These are phyloP conservation scores for Malacoraja senta DNA, from an alignment of 2,797 vertebrate genomes.

Conservation along the genomic window DNA sequence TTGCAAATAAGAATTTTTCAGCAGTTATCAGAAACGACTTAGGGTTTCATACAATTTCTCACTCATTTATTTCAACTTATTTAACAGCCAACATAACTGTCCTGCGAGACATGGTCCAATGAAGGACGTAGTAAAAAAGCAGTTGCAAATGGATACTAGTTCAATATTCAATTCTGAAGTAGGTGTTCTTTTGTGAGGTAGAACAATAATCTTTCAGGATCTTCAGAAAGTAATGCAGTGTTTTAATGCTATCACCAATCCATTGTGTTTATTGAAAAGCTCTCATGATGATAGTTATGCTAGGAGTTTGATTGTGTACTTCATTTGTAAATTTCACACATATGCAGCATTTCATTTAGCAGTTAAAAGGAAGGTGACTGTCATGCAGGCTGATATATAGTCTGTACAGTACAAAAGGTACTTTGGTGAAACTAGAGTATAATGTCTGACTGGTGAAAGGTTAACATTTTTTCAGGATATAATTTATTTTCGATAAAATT, in stretches of 20 bases:
- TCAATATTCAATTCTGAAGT: neutral
- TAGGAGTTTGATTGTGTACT: slow-evolving; percentile 29
- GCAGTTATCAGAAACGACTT: neutral
- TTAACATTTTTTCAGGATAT: slow-evolving; percentile 15
- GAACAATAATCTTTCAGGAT: neutral
- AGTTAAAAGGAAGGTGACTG: slow-evolving; percentile 32
- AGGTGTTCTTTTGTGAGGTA: slow-evolving; percentile 13
- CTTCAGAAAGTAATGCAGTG: slow-evolving; percentile 15
- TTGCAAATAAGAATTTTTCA: neutral
- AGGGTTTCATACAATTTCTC: neutral
- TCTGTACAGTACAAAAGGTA: neutral
- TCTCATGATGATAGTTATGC: slow-evolving; percentile 25
- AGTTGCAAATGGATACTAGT: neutral
- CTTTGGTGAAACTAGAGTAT: neutral
- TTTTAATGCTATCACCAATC: slow-evolving; percentile 31
- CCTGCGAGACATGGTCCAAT: neutral
- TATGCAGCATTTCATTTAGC: slow-evolving; percentile 38
- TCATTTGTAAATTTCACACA: slow-evolving; percentile 36
- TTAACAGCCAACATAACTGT: neutral
- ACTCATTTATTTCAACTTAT: slow-evolving; percentile 3
- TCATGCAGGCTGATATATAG: neutral
- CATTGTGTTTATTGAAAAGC: slow-evolving; percentile 37
- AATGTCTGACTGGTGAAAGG: slow-evolving; percentile 10
- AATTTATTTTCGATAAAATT: slow-evolving; percentile 22
- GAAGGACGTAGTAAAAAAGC: neutral